phyloP scores from a whole-genome alignment of 1,140 invertebrate genomes.

The Sycophila sp. region DNA sequence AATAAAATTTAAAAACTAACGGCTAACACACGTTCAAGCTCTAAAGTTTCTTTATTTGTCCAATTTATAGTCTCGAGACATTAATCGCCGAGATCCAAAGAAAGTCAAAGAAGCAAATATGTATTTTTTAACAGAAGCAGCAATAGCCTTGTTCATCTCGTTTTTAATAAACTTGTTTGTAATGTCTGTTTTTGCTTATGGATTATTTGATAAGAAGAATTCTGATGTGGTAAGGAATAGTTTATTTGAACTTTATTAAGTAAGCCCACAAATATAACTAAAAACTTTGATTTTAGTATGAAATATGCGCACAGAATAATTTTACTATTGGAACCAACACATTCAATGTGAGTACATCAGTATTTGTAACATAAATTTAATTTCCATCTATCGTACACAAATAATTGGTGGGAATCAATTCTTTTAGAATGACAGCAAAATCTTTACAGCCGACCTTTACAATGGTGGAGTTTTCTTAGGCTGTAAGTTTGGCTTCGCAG shows the following conservation, averaged over 20 bases:
- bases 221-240: conserved; percentile 74
- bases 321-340: conserved; percentile 59
- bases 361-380: neutral
- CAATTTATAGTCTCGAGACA: conserved; percentile 78
- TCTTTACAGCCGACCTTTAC: conserved; percentile 80
- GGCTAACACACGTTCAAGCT: neutral
- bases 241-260: neutral
- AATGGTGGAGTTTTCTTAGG: conserved; percentile 87
- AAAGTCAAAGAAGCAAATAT: conserved; percentile 86
- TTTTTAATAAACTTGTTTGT: conserved; percentile 94
- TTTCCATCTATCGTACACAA: conserved; percentile 41
- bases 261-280: neutral
- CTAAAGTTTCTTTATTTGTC: neutral
- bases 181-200: conserved; percentile 87
- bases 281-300: conserved; percentile 44
- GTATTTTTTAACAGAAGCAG: conserved; percentile 89
- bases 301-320: conserved; percentile 61
- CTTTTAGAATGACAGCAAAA: conserved; percentile 64
- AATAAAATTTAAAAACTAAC: conserved; percentile 71
- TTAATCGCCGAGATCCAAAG: conserved; percentile 78
- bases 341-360: conserved; percentile 48
- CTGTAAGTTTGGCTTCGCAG: conserved; percentile 82
- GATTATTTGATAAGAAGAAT: conserved; percentile 79
- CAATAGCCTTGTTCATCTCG: conserved; percentile 83
- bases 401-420: too few species aligned